Evolutionary conservation across 1,140 invertebrate species (phyloP).

Genomic region (Listronotus oregonensis): DNA sequence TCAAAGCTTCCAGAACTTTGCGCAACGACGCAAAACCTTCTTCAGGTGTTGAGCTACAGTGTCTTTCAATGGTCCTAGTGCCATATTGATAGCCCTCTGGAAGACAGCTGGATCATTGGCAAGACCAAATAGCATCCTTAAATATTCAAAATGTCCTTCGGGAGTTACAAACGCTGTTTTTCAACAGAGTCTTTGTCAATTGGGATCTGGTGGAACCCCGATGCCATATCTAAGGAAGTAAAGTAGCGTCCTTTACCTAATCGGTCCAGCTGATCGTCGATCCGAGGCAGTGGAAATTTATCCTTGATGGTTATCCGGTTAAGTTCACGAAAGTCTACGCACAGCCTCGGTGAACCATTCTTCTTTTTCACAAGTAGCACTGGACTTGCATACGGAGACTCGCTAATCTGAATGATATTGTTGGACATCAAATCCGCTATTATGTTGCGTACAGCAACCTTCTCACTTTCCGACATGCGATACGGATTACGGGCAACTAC

Average conservation of each 20-base stretch:
- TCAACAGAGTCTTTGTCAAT: constrained; percentile 49
- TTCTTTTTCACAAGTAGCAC: constrained; percentile 59
- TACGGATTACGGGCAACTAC: no score
- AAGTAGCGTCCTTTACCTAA: constrained; percentile 41
- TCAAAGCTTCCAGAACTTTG: not conserved
- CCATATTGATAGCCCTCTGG: constrained; percentile 48
- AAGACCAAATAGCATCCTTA: constrained; percentile 50
- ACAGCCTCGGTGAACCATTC: constrained; percentile 56
- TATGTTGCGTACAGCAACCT: no score
- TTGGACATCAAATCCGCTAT: no score
- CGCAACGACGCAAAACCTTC: no score
- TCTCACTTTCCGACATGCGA: no score
- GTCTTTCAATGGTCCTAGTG: constrained; percentile 2
- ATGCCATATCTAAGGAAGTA: constrained; percentile 42
- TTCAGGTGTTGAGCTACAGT: not conserved
- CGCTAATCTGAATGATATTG: constrained; percentile 42
- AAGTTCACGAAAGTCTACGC: constrained; percentile 59
- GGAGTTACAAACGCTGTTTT: constrained; percentile 45
- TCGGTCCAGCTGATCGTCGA: constrained; percentile 51
- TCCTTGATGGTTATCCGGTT: constrained; percentile 54
- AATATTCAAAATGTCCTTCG: constrained; percentile 45
- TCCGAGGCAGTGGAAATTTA: constrained; percentile 34
- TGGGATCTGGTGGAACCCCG: constrained; percentile 43
- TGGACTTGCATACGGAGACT: constrained; percentile 55
- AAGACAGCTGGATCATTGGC: constrained; percentile 51